phyloP scores from a whole-genome alignment of 2,888 invertebrate species.

The Eremobia ochroleuca region DNA sequence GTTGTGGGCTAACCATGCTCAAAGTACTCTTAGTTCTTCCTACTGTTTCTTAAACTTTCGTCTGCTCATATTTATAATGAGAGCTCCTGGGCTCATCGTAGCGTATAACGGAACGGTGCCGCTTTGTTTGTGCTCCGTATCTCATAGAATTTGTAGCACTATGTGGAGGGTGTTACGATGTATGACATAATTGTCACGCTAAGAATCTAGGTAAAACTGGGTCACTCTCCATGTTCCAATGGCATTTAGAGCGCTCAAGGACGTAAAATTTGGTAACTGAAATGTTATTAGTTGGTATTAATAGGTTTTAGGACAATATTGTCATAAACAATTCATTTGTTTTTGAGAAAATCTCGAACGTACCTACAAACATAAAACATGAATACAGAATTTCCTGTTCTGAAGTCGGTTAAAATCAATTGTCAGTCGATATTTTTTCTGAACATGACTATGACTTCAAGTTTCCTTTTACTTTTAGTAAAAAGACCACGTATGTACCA shows the following conservation, averaged over 20 bases:
- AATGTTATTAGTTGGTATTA: not conserved
- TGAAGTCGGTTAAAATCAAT: not conserved
- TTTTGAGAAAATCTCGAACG: not conserved
- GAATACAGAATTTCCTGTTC: not conserved
- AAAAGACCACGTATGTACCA: not conserved
- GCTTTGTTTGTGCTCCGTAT: conserved; percentile 14
- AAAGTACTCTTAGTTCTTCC: not conserved
- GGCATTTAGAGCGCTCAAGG: too few relatives aligned
- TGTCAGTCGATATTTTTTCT: not conserved
- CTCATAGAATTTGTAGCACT: conserved; percentile 17
- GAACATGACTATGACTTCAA: not conserved
- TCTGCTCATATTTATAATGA: conserved; percentile 2
- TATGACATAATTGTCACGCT: not conserved
- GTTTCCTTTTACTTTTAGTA: not conserved
- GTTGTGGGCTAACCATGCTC: not conserved
- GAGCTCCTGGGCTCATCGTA: not conserved
- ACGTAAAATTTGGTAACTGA: not conserved
- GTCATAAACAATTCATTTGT: not conserved
- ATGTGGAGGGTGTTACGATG: not conserved
- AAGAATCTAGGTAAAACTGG: not conserved
- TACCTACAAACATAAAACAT: not conserved
- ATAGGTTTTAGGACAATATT: not conserved
- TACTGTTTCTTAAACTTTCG: not conserved
- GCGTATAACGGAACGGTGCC: conserved; percentile 5
- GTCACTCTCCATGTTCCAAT: not conserved